A percentile compares a stretch with the other conserved stretches of the same genome.
Evolutionary conservation across 2,797 vertebrate species (phyloP).

Genomic region (Muscicapa comitata): DNA sequence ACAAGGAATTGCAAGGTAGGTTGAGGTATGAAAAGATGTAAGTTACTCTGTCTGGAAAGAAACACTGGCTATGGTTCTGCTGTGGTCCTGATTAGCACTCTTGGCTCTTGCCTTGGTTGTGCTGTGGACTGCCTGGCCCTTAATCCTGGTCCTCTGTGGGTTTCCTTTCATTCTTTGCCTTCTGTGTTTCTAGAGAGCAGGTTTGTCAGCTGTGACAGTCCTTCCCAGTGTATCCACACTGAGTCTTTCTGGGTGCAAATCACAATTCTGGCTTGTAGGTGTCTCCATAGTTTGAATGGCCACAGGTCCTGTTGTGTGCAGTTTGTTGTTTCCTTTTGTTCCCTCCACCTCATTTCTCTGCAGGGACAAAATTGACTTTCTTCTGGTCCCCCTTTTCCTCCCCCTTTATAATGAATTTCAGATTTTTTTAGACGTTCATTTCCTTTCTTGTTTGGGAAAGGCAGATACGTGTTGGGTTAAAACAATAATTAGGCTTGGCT

Average conservation of each 20-base stretch:
- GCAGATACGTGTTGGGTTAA: not conserved
- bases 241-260: not conserved
- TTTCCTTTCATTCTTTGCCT: not conserved
- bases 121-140: not conserved
- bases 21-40: not conserved
- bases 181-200: not conserved
- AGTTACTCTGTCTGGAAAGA: not conserved
- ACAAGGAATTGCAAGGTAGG: not conserved
- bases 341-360: fast-evolving
- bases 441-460: slow-evolving; percentile 6
- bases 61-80: not conserved
- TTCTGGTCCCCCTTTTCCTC: not conserved
- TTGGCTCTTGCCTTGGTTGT: not conserved
- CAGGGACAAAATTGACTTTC: not conserved
- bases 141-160: not conserved
- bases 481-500: not conserved
- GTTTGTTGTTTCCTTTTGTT: not conserved
- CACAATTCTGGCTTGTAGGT: not conserved
- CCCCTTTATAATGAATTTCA: not conserved
- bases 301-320: not conserved
- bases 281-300: not conserved
- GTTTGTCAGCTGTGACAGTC: not conserved
- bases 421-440: not conserved
- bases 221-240: not conserved
- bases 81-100: not conserved